A percentile compares a stretch with the other conserved stretches of the same genome.
These are phyloP conservation scores for Ectemnius cavifrons DNA, from an alignment of 2,888 invertebrate species.

Conservation along the genomic window DNA sequence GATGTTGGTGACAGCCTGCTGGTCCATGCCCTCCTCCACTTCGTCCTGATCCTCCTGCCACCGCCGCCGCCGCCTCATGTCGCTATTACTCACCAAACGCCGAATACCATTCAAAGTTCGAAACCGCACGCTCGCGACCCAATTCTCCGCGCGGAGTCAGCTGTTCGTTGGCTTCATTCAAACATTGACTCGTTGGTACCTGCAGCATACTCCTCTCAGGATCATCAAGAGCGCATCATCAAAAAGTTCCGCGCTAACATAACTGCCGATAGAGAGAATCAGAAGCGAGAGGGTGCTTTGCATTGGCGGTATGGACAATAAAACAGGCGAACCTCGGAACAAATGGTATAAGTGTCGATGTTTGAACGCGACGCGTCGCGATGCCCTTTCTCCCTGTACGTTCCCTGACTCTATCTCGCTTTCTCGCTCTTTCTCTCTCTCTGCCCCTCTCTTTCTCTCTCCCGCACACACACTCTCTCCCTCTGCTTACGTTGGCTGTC, in stretches of 20 bases:
- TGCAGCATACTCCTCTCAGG: too few species aligned
- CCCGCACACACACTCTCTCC: too few species aligned
- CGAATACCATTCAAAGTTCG: conserved; percentile 74
- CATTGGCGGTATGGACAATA: neutral
- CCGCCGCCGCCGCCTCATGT: conserved; percentile 58
- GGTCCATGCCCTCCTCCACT: conserved; percentile 57
- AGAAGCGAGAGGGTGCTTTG: neutral
- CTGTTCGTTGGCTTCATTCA: conserved; percentile 69
- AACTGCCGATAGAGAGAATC: neutral
- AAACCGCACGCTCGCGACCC: conserved; percentile 74
- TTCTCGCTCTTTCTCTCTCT: neutral
- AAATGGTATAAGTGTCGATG: neutral
- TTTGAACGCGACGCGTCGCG: neutral
- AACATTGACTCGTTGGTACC: conserved; percentile 48
- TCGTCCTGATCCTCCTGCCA: conserved; percentile 40
- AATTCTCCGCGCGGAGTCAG: conserved; percentile 71
- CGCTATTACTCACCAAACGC: conserved; percentile 73
- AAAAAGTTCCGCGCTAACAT: neutral
- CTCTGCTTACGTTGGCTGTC: too few species aligned
- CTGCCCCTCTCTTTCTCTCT: too few species aligned
- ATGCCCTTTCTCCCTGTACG: neutral
- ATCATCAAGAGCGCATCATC: too few species aligned
- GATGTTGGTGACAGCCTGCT: conserved; percentile 71
- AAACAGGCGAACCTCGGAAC: conserved; percentile 19
- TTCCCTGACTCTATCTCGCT: neutral